Evolutionary conservation across 2,113 vertebrate genomes (phyloP), one percentile per base, ranked within the genome.

Genomic region (Cyprichromis sp.): DNA sequence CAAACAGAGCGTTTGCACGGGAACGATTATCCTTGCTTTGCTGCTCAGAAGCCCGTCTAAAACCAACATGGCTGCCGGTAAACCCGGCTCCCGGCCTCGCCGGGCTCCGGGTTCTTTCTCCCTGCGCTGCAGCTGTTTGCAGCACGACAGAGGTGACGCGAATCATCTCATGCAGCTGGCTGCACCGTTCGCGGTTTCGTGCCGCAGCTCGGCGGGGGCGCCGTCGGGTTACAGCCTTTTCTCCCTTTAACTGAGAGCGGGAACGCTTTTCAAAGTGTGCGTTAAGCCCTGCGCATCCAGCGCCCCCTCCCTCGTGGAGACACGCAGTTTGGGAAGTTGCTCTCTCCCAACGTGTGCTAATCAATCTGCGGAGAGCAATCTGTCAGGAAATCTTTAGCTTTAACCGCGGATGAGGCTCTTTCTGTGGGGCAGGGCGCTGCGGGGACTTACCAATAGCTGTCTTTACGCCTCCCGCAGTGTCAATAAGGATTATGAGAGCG

Each of bases 341-440:
- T 93, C 87, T 91, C 93, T 93, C 92, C 84, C 92, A 94, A 94
- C 93, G 94, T 93, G 92, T 93, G 91, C 95, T 94, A 94, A 97
- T 97, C 96, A 96, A 96, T 96, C 94, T 93, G 91, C 63, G 90
- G 95, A 96, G 95, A 95, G 94, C 96, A 96, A 96, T 97, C 96
- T 95, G 95, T 96, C 95, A 94, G 95, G 95, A 96, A 96, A 97
- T 97, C 97, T 96, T 95, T 96, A 95, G 95, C 96, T 94, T 96
- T 95, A 96, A 96, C 93, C 93, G 95, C 94, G 81, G 95, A 95
- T 95, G 94, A 95, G 95, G 94, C 85, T 91, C 90, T 90, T 95
- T 96, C 90, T 91, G 88, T 36, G 91, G 94, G 93, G 91, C 92
- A 94, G 95, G 95, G 96, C 91, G 82, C 92, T 68, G 92, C 89